These are phyloP conservation scores for Lepilemur ruficaudatus DNA, from an alignment of 2,797 vertebrate species.

Conservation along the genomic window DNA sequence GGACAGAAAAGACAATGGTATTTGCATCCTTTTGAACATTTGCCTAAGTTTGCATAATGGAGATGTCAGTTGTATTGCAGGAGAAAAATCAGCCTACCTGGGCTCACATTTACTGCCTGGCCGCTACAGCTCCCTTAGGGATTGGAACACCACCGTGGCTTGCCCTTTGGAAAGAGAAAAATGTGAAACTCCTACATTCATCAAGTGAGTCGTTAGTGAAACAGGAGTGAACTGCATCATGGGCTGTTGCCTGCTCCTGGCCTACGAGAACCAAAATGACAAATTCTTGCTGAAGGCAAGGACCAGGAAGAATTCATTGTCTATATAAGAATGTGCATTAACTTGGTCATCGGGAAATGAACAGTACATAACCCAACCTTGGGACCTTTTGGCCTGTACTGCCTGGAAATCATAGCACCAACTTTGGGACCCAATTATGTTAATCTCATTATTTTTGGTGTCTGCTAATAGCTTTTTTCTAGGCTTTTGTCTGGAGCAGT, in stretches of 20 bases:
- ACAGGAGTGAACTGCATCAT: neutral
- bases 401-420: neutral
- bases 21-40: conserved; percentile 59
- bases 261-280: neutral
- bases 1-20: conserved; percentile 43
- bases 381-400: neutral
- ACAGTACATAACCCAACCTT: neutral
- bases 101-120: neutral
- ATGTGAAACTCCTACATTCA: conserved; percentile 2
- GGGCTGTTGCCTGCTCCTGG: neutral
- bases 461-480: neutral
- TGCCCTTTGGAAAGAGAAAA: conserved; percentile 57
- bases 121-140: neutral
- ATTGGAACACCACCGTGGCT: neutral
- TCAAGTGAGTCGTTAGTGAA: conserved; percentile 25
- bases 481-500: neutral
- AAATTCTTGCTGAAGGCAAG: neutral
- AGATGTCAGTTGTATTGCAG: conserved; percentile 58
- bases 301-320: neutral
- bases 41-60: conserved; percentile 53
- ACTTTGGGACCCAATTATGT: neutral
- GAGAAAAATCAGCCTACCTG: conserved; percentile 61
- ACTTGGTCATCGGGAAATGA: neutral
- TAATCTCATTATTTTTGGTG: neutral
- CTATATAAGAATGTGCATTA: neutral